A percentile compares a stretch with the other conserved stretches of the same genome.
These are phyloP conservation scores for Alexandromys fortis DNA, from an alignment of 2,113 vertebrate genomes.

Conservation along the genomic window DNA sequence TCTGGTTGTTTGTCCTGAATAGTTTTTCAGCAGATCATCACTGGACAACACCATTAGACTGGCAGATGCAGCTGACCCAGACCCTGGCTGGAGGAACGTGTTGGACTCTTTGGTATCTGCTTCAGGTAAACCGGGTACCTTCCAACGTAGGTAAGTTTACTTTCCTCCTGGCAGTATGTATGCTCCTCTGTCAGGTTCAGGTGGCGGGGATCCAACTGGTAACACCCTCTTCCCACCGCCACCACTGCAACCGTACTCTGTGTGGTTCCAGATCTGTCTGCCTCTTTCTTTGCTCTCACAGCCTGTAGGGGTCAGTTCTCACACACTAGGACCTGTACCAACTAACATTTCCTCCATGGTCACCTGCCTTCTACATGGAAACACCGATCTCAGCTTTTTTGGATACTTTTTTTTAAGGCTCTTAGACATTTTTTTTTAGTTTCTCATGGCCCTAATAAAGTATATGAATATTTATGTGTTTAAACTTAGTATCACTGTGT, in stretches of 20 bases:
- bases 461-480: not conserved
- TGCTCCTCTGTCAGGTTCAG: not conserved
- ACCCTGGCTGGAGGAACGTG: not conserved
- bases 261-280: not conserved
- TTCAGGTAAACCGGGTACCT: constrained; percentile 10
- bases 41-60: not conserved
- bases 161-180: not conserved
- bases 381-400: not conserved
- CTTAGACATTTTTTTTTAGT: not conserved
- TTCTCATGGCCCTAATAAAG: not conserved
- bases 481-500: not conserved
- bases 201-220: not conserved
- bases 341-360: not conserved
- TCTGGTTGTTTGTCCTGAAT: not conserved
- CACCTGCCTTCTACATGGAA: not conserved
- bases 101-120: not conserved
- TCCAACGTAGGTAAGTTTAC: not conserved
- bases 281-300: not conserved
- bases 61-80: not conserved
- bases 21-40: not conserved
- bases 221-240: not conserved
- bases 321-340: not conserved
- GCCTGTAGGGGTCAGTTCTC: not conserved
- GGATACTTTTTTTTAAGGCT: not conserved
- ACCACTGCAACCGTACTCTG: not conserved